These are phyloP conservation scores for Rhabditophanes sp. DNA, from an alignment of 2,888 invertebrate genomes.

Conservation along the genomic window DNA sequence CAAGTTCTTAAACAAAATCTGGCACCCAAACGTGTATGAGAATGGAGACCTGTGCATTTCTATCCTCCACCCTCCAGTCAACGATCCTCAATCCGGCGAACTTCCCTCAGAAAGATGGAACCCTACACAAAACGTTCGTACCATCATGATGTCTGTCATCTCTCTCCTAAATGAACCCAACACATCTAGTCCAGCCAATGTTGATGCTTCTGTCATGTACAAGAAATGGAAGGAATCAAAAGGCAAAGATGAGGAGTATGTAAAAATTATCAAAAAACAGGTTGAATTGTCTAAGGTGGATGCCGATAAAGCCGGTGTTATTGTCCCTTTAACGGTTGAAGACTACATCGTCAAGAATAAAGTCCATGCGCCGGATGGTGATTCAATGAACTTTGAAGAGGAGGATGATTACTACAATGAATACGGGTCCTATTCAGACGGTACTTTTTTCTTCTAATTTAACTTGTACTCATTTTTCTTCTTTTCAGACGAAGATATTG, in stretches of 20 bases:
- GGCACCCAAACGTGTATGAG: constrained; percentile 93
- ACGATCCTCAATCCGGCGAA: constrained; percentile 97
- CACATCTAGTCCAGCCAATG: constrained; percentile 96
- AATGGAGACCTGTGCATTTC: constrained; percentile 99
- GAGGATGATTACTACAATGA: constrained; percentile 68
- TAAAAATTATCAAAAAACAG: constrained; percentile 77
- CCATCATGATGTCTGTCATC: constrained; percentile 89
- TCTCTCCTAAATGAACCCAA: constrained; percentile 97
- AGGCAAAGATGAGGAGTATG: not conserved
- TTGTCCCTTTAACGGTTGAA: constrained; percentile 87
- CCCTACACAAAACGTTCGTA: constrained; percentile 90
- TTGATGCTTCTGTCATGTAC: constrained; percentile 98
- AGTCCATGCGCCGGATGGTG: constrained; percentile 64
- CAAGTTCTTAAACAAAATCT: constrained; percentile 83
- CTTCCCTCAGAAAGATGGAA: constrained; percentile 99
- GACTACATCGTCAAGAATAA: constrained; percentile 84
- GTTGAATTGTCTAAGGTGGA: constrained; percentile 82
- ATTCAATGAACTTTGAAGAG: constrained; percentile 90
- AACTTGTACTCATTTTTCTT: constrained; percentile 2
- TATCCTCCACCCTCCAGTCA: constrained; percentile 92
- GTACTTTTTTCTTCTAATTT: not conserved
- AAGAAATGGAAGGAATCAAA: constrained; percentile 17
- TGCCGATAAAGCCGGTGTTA: constrained; percentile 87
- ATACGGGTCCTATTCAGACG: constrained; percentile 47
- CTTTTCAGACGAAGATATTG: constrained; percentile 19